These are phyloP conservation scores for Cephus runcator DNA, from an alignment of 2,888 invertebrate species.

Conservation along the genomic window DNA sequence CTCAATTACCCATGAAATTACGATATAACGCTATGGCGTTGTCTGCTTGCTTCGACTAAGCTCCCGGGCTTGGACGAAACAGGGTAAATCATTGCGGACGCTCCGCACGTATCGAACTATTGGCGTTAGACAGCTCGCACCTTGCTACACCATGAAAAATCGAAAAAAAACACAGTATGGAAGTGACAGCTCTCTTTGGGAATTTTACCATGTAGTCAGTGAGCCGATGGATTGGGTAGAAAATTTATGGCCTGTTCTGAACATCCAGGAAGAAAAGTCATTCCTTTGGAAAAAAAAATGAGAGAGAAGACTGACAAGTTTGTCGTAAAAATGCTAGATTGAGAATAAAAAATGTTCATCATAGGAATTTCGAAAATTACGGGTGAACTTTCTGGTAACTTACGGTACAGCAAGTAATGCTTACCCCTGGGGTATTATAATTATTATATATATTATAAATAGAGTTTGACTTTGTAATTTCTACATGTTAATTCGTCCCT, in stretches of 20 bases:
- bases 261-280: slow-evolving; percentile 14
- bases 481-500: background rate
- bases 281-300: slow-evolving; percentile 7
- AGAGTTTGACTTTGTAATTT: background rate
- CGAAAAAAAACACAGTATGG: background rate
- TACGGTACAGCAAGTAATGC: background rate
- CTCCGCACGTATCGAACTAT: background rate
- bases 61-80: background rate
- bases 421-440: background rate
- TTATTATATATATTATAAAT: background rate
- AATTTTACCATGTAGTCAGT: background rate
- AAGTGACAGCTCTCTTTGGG: background rate
- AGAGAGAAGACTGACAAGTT: background rate
- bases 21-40: slow-evolving; percentile 1
- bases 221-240: background rate
- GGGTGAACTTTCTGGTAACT: background rate
- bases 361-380: background rate
- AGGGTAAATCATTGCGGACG: background rate
- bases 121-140: background rate
- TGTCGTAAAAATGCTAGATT: background rate
- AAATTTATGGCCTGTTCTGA: background rate
- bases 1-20: slow-evolving; percentile 13
- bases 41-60: background rate
- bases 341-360: background rate
- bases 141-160: background rate